phyloP scores from a whole-genome alignment of 2,888 invertebrate genomes.

The Itoplectis maculator region DNA sequence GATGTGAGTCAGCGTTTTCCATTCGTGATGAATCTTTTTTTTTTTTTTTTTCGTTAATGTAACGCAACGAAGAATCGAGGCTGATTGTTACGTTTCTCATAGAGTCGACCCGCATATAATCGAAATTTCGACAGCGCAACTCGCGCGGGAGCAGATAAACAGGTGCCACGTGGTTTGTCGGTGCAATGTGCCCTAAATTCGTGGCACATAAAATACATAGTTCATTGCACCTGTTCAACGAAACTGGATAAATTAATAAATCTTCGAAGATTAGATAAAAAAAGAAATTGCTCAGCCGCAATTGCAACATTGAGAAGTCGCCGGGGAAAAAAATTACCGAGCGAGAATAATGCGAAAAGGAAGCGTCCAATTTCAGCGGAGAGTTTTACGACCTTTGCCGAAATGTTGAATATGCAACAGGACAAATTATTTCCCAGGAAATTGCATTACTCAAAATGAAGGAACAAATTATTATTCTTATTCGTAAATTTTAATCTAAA shows the following conservation, averaged over 20 bases:
- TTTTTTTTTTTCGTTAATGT: conserved; percentile 17
- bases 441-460: neutral
- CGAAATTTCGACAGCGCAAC: conserved; percentile 8
- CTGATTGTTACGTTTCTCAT: conserved; percentile 28
- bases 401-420: neutral
- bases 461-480: neutral
- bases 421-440: neutral
- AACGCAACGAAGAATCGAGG: conserved; percentile 20
- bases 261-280: conserved; percentile 31
- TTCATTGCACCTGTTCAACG: conserved; percentile 15
- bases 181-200: conserved; percentile 13
- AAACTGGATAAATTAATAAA: conserved; percentile 18
- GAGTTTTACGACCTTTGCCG: neutral
- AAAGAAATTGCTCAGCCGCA: neutral
- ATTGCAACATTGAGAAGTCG: conserved; percentile 6
- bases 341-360: neutral
- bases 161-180: neutral
- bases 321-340: neutral
- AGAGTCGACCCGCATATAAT: conserved; percentile 30
- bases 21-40: neutral
- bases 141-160: neutral
- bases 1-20: conserved; percentile 30
- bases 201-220: neutral
- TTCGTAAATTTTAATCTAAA: too few species aligned
- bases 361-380: neutral